Base-by-base conservation (phyloP, 2,797 vertebrate genomes). In the Acipenser transmontanus region DNA sequence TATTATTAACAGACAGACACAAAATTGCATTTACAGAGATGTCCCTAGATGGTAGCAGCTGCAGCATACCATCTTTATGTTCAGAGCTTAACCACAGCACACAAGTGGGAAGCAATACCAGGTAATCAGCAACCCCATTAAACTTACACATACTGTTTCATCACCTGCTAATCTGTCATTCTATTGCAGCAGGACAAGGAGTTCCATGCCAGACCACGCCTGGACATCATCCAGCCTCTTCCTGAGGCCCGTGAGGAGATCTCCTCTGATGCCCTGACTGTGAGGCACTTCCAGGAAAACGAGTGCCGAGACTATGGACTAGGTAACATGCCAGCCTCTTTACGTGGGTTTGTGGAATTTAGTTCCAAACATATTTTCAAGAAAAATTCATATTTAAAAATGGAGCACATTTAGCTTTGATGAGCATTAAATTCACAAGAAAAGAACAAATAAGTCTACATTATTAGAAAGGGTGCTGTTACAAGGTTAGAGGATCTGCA, bases 281-380 rank as follows among this genome's bases (percentile, higher is more conserved):
- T 99, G 65, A 91, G 97, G 77, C 92, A 94, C 82, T 99, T 95
- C 84, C 89, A 96, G 71, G 93, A 96, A 85, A 99, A 99, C 47
- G 94, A 98, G 80, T 99, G 97, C 73, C 83, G 96, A 73, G 97
- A 99, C 87, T 99, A 99, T 84, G 89, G 92, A 62, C 89, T 99
- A 59, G 97, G 97, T 99, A 78, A 89, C 87, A 73, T n/a, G 47
- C 8, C 52, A 9, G 52, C 7, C 52, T 54, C 52, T n/a, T 54
- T 54, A 54, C 51, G 8, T 54, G 9, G 8, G 6, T 54, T 54
- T 54, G 34, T 34, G 34, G 34, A 34, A 34, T 34, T 34, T 3
- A 34, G 34, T 34, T 34, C 34, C 34, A 34, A 34, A 3, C 4
- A 34, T 34, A 34, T 34, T 4, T 34, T 34, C 34, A 34, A 34